These are phyloP conservation scores for Drosophila tsacasi DNA, from an alignment of 1,140 invertebrate genomes.

Conservation along the genomic window DNA sequence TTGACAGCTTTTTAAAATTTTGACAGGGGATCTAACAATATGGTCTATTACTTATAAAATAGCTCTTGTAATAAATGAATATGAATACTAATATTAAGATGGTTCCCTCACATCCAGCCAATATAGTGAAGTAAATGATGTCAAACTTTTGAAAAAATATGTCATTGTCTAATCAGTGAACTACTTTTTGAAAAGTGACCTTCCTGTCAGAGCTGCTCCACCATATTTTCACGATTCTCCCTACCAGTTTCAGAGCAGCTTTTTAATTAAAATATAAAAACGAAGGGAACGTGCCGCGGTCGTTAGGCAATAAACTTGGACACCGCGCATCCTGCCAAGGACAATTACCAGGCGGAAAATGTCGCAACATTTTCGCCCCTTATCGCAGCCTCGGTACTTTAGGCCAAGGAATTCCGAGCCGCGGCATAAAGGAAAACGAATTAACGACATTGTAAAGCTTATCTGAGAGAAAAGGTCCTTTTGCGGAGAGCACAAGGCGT, in stretches of 20 bases:
- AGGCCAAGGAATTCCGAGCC: conserved; percentile 50
- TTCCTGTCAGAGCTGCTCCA: background rate
- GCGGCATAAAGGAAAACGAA: conserved; percentile 53
- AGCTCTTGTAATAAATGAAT: background rate
- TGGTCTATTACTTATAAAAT: background rate
- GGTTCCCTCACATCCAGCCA: background rate
- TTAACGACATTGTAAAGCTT: conserved; percentile 65
- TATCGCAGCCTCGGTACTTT: conserved; percentile 63
- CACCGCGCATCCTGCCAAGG: conserved; percentile 75
- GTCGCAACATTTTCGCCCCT: conserved; percentile 77
- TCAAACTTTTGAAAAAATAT: conserved; percentile 5
- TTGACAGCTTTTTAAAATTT: background rate
- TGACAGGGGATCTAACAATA: rapidly evolving
- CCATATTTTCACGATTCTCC: conserved; percentile 2
- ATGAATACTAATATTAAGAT: background rate
- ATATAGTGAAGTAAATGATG: background rate
- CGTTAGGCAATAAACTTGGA: conserved; percentile 84
- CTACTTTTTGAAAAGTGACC: conserved; percentile 33
- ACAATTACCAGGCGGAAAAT: conserved; percentile 83
- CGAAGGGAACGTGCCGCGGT: conserved; percentile 75
- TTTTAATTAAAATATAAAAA: conserved; percentile 85
- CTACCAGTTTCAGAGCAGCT: conserved; percentile 14
- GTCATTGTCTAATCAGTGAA: conserved; percentile 37
- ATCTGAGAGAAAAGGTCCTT: conserved; percentile 57
- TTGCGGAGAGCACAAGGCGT: conserved; percentile 13